Base-by-base conservation (phyloP, 2,888 invertebrate species). In the Lymantria monacha region DNA sequence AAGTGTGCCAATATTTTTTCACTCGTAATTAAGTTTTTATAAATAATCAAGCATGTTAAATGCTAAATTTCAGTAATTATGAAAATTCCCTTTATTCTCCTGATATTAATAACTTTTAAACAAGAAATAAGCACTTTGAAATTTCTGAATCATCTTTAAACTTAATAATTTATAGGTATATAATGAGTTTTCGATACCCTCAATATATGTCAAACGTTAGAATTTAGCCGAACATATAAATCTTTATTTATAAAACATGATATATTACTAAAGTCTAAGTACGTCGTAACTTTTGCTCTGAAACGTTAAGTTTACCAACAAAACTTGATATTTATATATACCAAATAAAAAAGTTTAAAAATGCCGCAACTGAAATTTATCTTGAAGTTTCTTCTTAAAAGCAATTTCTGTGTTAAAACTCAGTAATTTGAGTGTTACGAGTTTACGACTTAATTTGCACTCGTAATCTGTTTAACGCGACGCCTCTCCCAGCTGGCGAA, bases 371-470 rank as follows among this genome's bases (percentile, higher is more conserved):
- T 22, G 31, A 40, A 33, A 33, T 33, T 33, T 33, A 58, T 61
- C 50, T 57, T 54, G 60, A 69, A 67, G 63, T 69, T 70, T 69
- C 58, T 59, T 53, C 68, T 72, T 66, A 68, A 70, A 72, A 77
- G 75, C 72, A 68, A 79, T 72, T 79, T 71, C 74, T 68, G 74
- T 72, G 76, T 81, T 83, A 85, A 85, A 82, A 82, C 76, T 74
- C 70, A 76, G 83, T 85, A 86, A 87, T 85, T 87, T 82, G 79
- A 78, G 77, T 77, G 81, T 79, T 81, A 78, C 76, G 77, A 85
- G 82, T 87, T 87, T 86, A 89, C 85, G 86, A 83, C 87, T 89
- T 88, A 87, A 89, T 89, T 89, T 87, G 78, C 76, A 83, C 81
- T 85, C 84, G 86, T 88, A 87, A 88, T 88, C 88, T 87, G 87